Evolutionary conservation across 2,888 invertebrate species (phyloP).

Genomic region (Ichneumoninae sp.): DNA sequence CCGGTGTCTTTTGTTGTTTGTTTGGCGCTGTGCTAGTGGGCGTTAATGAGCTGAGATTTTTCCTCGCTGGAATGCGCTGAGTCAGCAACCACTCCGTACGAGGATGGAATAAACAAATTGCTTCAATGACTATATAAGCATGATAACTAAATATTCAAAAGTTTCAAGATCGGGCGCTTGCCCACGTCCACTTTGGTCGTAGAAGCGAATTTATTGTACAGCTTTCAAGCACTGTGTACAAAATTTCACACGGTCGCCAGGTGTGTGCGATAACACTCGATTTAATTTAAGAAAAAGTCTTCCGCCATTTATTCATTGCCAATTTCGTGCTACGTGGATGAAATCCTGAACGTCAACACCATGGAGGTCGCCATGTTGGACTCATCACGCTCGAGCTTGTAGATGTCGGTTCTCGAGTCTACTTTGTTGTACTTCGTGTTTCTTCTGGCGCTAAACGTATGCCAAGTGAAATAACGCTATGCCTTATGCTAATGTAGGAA

Average conservation of each 20-base stretch:
- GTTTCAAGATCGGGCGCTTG: background rate
- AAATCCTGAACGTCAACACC: background rate
- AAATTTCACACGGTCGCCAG: too few relatives aligned
- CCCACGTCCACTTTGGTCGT: background rate
- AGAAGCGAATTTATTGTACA: background rate
- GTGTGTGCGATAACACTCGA: background rate
- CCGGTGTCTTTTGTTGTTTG: slow-evolving; percentile 8
- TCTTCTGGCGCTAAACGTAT: too few relatives aligned
- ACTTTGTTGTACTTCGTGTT: background rate
- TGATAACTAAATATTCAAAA: background rate
- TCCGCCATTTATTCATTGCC: background rate
- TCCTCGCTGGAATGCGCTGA: background rate
- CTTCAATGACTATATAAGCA: background rate
- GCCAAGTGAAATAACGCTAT: background rate
- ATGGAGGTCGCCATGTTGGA: background rate
- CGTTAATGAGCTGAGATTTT: background rate
- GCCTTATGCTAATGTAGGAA: background rate
- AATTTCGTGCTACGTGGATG: background rate
- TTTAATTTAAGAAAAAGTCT: background rate
- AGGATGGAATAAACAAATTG: background rate
- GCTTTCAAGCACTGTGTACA: background rate
- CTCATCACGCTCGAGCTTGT: background rate
- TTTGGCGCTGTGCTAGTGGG: background rate
- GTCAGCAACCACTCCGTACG: background rate
- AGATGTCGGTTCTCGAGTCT: background rate